Percentiles rank a stretch among this genome's conserved stretches.
Evolutionary conservation across 2,113 vertebrate species (phyloP).

Genomic region (Dendrocopos noguchii): DNA sequence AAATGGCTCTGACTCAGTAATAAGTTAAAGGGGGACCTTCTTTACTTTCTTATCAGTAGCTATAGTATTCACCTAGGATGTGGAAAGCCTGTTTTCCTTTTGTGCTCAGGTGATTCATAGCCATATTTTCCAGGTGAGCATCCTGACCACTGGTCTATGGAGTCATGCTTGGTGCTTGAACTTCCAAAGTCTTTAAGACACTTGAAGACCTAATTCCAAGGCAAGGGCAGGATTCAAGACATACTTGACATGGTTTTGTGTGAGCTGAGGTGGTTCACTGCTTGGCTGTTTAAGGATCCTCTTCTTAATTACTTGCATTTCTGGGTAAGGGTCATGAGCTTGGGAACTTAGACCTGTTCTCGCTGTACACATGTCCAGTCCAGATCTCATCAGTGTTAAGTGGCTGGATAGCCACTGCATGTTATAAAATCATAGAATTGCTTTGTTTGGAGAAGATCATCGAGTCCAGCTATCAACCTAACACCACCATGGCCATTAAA

Average conservation of each 20-base stretch:
- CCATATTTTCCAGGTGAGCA: slow-evolving; percentile 43
- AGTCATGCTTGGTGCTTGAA: not conserved
- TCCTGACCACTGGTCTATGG: not conserved
- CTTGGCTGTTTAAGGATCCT: not conserved
- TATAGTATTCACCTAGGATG: not conserved
- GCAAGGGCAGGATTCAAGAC: not conserved
- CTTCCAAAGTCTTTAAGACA: not conserved
- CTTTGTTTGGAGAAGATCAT: no score
- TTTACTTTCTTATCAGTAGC: not conserved
- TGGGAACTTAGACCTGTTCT: not conserved
- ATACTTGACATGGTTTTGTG: not conserved
- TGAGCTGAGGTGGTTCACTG: not conserved
- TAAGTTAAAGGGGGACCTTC: not conserved
- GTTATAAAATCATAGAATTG: not conserved
- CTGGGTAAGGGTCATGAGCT: not conserved
- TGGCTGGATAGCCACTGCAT: not conserved
- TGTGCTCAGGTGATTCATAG: not conserved
- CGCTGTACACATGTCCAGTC: not conserved
- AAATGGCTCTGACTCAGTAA: not conserved
- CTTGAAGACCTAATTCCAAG: not conserved
- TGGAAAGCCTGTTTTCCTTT: not conserved
- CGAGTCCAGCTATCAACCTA: no score
- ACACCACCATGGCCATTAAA: no score
- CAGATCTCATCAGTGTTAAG: not conserved
- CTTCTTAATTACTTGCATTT: not conserved